phyloP scores from a whole-genome alignment of 2,113 vertebrate genomes.

The Gadus chalcogrammus region DNA sequence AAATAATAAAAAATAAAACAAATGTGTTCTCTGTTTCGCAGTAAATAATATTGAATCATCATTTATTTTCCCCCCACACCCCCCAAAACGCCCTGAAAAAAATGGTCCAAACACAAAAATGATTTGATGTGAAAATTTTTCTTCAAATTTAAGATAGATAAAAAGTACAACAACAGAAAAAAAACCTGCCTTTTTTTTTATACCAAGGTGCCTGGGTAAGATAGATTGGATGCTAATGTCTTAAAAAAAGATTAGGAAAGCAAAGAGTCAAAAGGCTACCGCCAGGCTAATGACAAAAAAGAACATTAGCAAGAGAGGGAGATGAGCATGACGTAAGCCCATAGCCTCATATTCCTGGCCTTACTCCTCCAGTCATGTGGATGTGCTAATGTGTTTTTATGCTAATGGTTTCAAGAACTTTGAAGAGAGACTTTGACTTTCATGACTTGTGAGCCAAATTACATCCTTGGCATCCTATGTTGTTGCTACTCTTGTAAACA shows the following conservation, averaged over 20 bases:
- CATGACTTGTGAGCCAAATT: conserved; percentile 21
- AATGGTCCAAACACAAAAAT: too few relatives aligned
- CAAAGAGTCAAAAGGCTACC: background rate
- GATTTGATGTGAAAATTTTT: too few relatives aligned
- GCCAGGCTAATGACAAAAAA: conserved; percentile 26
- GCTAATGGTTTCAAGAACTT: conserved; percentile 5
- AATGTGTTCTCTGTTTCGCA: too few relatives aligned
- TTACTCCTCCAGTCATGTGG: background rate
- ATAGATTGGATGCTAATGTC: background rate
- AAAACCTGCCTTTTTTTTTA: background rate
- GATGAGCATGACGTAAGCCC: conserved; percentile 12
- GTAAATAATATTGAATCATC: too few relatives aligned
- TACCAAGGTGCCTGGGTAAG: background rate
- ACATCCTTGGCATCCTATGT: conserved; percentile 21
- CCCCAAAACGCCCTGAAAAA: too few relatives aligned
- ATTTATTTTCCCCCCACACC: too few relatives aligned
- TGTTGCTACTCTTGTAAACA: background rate
- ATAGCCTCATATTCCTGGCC: conserved; percentile 8
- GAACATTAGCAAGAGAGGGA: conserved; percentile 14
- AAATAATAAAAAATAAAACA: too few relatives aligned
- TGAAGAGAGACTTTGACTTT: conserved; percentile 15
- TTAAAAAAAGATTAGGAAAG: conserved; percentile 15
- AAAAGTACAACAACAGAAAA: too few relatives aligned
- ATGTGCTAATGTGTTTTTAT: conserved; percentile 13
- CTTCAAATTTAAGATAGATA: too few relatives aligned